phyloP scores from a whole-genome alignment of 2,888 invertebrate genomes.

The Epistrophella euchroma region DNA sequence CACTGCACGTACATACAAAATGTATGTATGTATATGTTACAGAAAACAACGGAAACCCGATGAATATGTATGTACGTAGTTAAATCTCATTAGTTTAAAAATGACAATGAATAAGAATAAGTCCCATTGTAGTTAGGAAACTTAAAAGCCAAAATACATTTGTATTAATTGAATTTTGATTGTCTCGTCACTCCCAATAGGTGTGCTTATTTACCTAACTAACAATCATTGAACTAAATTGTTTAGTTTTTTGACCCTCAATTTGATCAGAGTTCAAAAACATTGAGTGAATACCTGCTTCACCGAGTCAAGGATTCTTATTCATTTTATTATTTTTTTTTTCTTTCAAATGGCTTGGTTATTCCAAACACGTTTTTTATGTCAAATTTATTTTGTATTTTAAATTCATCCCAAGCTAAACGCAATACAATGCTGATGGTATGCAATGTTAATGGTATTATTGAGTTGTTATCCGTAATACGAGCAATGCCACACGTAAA shows the following conservation, averaged over 20 bases:
- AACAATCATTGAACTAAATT: not conserved
- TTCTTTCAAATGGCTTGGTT: not conserved
- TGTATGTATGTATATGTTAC: too few species aligned
- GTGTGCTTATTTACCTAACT: not conserved
- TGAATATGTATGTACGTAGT: too few species aligned
- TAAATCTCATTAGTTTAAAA: too few species aligned
- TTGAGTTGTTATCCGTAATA: not conserved
- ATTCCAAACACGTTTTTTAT: constrained; percentile 7
- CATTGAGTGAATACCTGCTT: not conserved
- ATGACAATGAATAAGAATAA: too few species aligned
- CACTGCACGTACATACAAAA: too few species aligned
- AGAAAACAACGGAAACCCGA: too few species aligned
- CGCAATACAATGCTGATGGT: not conserved
- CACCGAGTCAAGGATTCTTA: not conserved
- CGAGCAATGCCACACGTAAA: not conserved
- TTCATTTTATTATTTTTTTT: not conserved
- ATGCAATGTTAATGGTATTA: not conserved
- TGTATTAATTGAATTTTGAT: not conserved
- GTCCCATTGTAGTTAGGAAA: too few species aligned
- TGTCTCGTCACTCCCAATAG: not conserved
- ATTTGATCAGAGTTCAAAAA: not conserved
- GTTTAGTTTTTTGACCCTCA: not conserved
- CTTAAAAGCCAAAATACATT: too few species aligned
- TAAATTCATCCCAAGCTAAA: not conserved
- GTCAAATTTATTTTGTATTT: not conserved